Base-by-base conservation (phyloP, 2,797 vertebrate genomes). In the Lepilemur septentrionalis region DNA sequence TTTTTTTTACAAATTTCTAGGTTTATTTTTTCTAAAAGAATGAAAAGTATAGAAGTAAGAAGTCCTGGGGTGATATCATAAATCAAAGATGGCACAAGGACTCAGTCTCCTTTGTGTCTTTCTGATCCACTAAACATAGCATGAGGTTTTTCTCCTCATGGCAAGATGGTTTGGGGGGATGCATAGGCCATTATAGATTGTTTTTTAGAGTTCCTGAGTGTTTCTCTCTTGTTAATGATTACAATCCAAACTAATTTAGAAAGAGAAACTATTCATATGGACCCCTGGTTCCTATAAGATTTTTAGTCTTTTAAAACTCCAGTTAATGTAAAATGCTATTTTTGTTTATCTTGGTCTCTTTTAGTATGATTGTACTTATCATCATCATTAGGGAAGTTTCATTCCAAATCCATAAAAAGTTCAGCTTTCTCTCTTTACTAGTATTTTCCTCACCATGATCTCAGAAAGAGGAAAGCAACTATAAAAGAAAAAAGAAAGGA, bases 261-360 rank as follows among this genome's bases (percentile, higher is more conserved):
- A 93, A 12, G 48, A 55, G 32, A 81, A 85, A 88, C 67, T 63
- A 70, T 94, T 94, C 67, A 80, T 48, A 43, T 78, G 23, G 3
- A 30, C 25, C 6, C 70, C 78, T 90, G 55, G 11, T 67, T 95
- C 43, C 17, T 7, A 73, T 83, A 94, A 55, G 0, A 43, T 41
- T 80, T 85, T 94, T 75, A 94, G 55, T 76, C 5, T 81, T 89
- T 87, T 70, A 93, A 87, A 87, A 83, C 8, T 32, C 32, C 57
- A 25, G 15, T 52, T 70, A 95, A 25, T 30, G 23, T 46, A 83
- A 91, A 95, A 81, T 17, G 25, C 20, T 12, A 57, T 73, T 93
- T 13, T 92, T 75, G 4, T 48, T 96, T 92, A 81, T 12, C 32
- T 87, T 72, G 32, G 22, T 7, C 3, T 61, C 43, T 38, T 89